phyloP scores from a whole-genome alignment of 2,888 invertebrate genomes.

The Thumatha senex region DNA sequence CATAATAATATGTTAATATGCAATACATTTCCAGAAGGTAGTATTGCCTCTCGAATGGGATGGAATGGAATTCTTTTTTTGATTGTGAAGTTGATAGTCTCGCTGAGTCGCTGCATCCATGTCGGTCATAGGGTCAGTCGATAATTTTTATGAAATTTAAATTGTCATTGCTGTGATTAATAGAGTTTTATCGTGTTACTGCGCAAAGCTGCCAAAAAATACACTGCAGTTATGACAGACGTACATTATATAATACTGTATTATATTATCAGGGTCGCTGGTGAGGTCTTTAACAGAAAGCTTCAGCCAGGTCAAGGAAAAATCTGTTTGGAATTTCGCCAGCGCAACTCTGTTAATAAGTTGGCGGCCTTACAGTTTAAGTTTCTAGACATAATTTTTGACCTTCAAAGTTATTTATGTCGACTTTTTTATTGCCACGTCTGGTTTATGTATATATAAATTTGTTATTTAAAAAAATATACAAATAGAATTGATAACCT shows the following conservation, averaged over 20 bases:
- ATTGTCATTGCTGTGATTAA: constrained; percentile 11
- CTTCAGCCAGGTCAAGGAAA: constrained; percentile 56
- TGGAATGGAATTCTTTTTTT: too few relatives aligned
- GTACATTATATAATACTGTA: constrained; percentile 27
- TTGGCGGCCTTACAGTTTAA: constrained; percentile 8
- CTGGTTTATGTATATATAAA: too few relatives aligned
- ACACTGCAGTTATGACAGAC: constrained; percentile 25
- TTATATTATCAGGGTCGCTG: constrained; percentile 34
- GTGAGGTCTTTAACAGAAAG: constrained; percentile 41
- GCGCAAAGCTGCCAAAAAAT: constrained; percentile 9
- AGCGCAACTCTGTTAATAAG: constrained; percentile 23
- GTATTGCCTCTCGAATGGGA: too few relatives aligned
- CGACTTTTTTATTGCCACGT: background rate
- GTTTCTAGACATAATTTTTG: constrained; percentile 1
- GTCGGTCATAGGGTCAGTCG: too few relatives aligned
- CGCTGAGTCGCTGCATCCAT: too few relatives aligned
- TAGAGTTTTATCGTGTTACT: constrained; percentile 16
- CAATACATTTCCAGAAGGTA: too few relatives aligned
- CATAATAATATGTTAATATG: too few relatives aligned
- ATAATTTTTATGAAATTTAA: constrained; percentile 1
- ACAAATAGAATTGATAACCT: too few relatives aligned
- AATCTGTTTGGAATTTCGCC: constrained; percentile 49
- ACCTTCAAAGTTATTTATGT: constrained; percentile 1
- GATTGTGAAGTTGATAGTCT: too few relatives aligned
- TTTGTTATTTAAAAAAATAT: too few relatives aligned